A percentile compares a stretch with the other conserved stretches of the same genome.
Conservation (phyloP, 2,888 invertebrate species). For the Flexamia atlantica region DNA sequence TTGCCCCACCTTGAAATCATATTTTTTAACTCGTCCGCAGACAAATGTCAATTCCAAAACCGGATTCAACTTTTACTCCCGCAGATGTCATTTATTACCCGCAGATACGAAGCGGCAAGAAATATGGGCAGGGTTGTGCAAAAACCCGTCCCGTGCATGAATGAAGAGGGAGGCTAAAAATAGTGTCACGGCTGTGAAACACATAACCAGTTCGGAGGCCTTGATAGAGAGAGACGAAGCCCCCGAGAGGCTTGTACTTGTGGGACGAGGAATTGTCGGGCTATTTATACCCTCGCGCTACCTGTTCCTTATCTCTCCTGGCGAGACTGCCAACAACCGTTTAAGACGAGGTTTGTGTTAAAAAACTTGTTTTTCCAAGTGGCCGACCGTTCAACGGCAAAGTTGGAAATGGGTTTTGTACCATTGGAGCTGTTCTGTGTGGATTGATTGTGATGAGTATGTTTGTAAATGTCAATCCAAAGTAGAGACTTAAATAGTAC, state of each 20-base stretch:
- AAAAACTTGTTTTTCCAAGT: slow-evolving; percentile 12
- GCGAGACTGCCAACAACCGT: neutral
- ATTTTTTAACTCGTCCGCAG: too few relatives aligned
- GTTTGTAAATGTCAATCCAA: too few relatives aligned
- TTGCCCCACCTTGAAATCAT: too few relatives aligned
- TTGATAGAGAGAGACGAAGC: slow-evolving; percentile 8
- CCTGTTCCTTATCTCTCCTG: slow-evolving; percentile 21
- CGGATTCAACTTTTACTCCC: neutral
- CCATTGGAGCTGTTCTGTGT: too few relatives aligned
- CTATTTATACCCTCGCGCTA: slow-evolving; percentile 48
- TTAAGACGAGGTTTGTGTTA: neutral
- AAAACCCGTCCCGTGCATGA: slow-evolving; percentile 44
- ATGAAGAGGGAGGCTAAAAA: slow-evolving; percentile 50
- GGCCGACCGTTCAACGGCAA: too few relatives aligned
- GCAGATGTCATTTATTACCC: neutral
- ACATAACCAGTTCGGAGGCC: slow-evolving; percentile 50
- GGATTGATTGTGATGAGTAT: too few relatives aligned
- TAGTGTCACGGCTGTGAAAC: slow-evolving; percentile 22
- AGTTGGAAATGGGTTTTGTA: too few relatives aligned
- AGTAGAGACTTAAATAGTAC: too few relatives aligned
- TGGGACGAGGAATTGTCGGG: slow-evolving; percentile 18
- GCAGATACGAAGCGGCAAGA: slow-evolving; percentile 15
- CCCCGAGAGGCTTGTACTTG: neutral
- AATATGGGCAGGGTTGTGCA: slow-evolving; percentile 38
- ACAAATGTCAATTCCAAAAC: neutral